Evolutionary conservation across 2,888 invertebrate genomes (phyloP).

Genomic region (Drosophila macrothrix): DNA sequence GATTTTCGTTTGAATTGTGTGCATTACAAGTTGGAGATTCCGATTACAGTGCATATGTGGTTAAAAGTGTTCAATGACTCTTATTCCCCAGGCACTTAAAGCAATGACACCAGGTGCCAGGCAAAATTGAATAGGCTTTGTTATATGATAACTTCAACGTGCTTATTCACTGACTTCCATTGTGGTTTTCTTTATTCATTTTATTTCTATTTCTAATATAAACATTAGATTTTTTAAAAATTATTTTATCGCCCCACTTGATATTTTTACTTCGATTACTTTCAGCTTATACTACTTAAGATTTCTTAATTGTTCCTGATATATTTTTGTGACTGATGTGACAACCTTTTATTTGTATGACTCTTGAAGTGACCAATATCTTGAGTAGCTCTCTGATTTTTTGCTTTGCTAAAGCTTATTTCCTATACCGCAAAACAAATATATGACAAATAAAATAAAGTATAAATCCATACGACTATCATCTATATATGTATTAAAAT

Average conservation of each 20-base stretch:
- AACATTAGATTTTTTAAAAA: fast-evolving
- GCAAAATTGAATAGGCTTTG: background rate
- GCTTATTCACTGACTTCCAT: background rate
- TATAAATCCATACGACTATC: background rate
- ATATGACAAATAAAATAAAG: background rate
- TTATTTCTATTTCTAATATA: background rate
- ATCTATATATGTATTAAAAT: background rate
- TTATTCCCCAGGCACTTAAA: background rate
- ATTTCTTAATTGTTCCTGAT: background rate
- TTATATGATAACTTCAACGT: background rate
- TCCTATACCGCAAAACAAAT: background rate
- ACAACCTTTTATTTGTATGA: conserved; percentile 29
- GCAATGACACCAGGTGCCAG: no score
- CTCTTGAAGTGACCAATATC: conserved; percentile 28
- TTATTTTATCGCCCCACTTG: background rate
- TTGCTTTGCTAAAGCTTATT: conserved; percentile 37
- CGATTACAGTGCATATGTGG: no score
- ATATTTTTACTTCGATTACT: background rate
- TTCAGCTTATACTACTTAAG: background rate
- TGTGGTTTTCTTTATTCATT: background rate
- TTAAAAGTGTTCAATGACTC: conserved; percentile 7
- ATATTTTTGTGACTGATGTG: conserved; percentile 5
- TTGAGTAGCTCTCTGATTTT: conserved; percentile 12
- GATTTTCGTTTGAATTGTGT: conserved; percentile 14
- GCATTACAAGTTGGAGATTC: conserved; percentile 2